phyloP scores from a whole-genome alignment of 2,797 vertebrate genomes.

The Phyllotis vaccarum region DNA sequence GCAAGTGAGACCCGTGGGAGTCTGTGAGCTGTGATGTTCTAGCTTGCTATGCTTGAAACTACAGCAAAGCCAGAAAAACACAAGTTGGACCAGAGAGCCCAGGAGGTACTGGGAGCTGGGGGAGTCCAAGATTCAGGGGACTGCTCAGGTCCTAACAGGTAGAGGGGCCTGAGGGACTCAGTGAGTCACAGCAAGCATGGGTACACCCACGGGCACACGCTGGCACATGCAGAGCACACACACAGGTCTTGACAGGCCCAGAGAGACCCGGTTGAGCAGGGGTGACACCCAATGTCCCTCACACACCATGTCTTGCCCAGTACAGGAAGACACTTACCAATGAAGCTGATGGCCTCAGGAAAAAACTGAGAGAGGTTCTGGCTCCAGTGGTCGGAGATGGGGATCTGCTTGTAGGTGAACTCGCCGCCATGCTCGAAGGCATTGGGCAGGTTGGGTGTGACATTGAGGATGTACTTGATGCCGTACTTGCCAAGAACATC shows the following conservation, averaged over 20 bases:
- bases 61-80: slow-evolving; percentile 16
- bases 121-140: neutral
- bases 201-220: slow-evolving; percentile 65
- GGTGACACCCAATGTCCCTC: slow-evolving; percentile 45
- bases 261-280: slow-evolving; percentile 14
- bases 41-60: neutral
- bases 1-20: slow-evolving; percentile 12
- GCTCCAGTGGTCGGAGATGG: slow-evolving; percentile 99
- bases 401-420: slow-evolving; percentile 99
- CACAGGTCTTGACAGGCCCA: slow-evolving; percentile 74
- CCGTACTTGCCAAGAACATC: slow-evolving; percentile 97
- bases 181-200: slow-evolving; percentile 70
- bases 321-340: slow-evolving; percentile 91
- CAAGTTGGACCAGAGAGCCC: neutral
- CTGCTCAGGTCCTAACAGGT: slow-evolving; percentile 38
- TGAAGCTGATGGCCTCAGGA: slow-evolving; percentile 99
- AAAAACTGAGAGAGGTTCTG: slow-evolving; percentile 99
- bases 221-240: slow-evolving; percentile 53
- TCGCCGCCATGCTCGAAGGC: slow-evolving; percentile 98
- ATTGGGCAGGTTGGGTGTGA: slow-evolving; percentile 99
- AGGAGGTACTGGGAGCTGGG: neutral
- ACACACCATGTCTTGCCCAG: neutral
- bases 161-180: slow-evolving; percentile 43
- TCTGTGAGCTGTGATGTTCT: neutral
- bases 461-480: slow-evolving; percentile 99